phyloP scores from a whole-genome alignment of 2,888 invertebrate genomes.

The Antitype chi region DNA sequence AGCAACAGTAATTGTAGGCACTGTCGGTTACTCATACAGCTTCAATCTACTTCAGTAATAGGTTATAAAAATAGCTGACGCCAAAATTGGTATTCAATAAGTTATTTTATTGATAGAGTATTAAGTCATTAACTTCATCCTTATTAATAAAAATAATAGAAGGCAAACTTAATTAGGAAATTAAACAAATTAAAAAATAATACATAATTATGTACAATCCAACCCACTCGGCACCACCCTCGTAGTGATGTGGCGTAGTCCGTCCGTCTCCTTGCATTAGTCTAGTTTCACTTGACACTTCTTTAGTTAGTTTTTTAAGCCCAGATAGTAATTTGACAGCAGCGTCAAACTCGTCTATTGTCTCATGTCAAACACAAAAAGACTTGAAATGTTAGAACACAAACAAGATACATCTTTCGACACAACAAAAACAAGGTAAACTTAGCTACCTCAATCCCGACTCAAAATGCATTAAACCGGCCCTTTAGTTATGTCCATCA shows the following conservation, averaged over 20 bases:
- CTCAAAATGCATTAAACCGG: no score
- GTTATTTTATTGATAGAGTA: conserved; percentile 54
- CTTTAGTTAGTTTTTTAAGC: no score
- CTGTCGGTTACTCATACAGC: conserved; percentile 81
- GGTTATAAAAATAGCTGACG: conserved; percentile 86
- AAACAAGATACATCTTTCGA: no score
- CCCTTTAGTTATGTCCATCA: no score
- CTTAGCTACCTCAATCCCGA: no score
- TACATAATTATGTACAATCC: conserved; percentile 67
- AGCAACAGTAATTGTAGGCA: conserved; percentile 73
- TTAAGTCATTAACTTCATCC: conserved; percentile 57
- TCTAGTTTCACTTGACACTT: conserved; percentile 2
- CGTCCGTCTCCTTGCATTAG: background rate
- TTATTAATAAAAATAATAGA: conserved; percentile 61
- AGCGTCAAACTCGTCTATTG: no score
- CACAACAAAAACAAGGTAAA: no score
- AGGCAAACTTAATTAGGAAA: conserved; percentile 63
- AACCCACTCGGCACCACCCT: conserved; percentile 74
- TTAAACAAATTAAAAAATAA: conserved; percentile 72
- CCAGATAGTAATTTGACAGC: no score
- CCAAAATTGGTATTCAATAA: conserved; percentile 59
- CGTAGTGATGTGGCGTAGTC: conserved; percentile 65
- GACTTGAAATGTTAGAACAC: no score
- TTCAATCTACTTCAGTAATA: conserved; percentile 77
- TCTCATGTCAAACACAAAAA: no score